Evolutionary conservation across 2,888 invertebrate genomes (phyloP).

Genomic region (Creontiades dilutus): DNA sequence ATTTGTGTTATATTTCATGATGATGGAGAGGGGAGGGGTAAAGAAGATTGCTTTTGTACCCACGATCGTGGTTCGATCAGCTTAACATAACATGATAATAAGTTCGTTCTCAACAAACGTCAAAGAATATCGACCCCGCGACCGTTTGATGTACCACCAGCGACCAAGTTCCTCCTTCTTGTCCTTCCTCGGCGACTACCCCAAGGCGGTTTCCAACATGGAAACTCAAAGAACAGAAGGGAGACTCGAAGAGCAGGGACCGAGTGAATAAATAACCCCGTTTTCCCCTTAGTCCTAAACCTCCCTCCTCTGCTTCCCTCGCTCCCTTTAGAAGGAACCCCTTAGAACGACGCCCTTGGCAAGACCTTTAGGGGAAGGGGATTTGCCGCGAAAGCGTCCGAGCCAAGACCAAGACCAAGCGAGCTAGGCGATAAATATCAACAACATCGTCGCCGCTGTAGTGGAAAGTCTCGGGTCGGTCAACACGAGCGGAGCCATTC

Average conservation of each 20-base stretch:
- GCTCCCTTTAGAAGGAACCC: neutral
- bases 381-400: slow-evolving; percentile 32
- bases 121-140: neutral
- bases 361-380: slow-evolving; percentile 26
- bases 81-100: neutral
- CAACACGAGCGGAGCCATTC: slow-evolving; percentile 9
- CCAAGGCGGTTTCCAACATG: slow-evolving; percentile 30
- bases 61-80: neutral
- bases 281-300: slow-evolving; percentile 28
- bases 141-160: neutral
- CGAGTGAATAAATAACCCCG: slow-evolving; percentile 32
- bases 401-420: slow-evolving; percentile 2
- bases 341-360: slow-evolving; percentile 21
- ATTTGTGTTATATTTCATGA: too few species aligned
- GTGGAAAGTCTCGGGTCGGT: neutral
- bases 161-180: neutral
- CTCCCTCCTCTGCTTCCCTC: neutral
- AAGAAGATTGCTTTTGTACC: too few species aligned
- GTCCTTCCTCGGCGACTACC: neutral
- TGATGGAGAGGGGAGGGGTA: too few species aligned
- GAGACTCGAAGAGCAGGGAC: neutral
- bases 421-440: slow-evolving; percentile 16
- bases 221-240: slow-evolving; percentile 36
- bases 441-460: slow-evolving; percentile 36
- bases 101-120: neutral